Conservation (phyloP, 2,113 vertebrate genomes). For the Phylloscopus trochiloides region DNA sequence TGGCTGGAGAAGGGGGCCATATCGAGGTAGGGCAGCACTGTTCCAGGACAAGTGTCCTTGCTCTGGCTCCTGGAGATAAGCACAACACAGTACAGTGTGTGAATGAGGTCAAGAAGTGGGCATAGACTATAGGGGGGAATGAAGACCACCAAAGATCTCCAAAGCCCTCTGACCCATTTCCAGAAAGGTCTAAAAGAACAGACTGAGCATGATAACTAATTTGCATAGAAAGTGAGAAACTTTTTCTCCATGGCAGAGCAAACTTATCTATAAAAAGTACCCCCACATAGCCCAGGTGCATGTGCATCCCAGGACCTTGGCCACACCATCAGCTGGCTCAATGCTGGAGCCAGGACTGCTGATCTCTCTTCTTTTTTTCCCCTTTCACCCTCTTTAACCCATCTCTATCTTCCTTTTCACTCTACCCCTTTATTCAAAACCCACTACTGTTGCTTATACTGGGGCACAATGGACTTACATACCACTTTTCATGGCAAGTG, state of each 20-base stretch:
- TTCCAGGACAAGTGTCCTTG: accelerated
- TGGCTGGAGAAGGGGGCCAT: not conserved
- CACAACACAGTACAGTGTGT: not conserved
- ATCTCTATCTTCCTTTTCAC: not conserved
- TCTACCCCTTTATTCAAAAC: not conserved
- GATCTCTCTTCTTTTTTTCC: not conserved
- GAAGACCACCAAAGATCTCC: not conserved
- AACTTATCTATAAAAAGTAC: not conserved
- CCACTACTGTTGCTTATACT: not conserved
- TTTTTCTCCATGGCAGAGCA: not conserved
- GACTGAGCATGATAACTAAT: not conserved
- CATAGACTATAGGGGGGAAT: too few species aligned
- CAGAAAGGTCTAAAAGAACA: not conserved
- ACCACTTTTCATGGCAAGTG: not conserved
- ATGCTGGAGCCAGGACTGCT: accelerated
- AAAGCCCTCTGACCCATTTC: not conserved
- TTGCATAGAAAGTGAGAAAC: not conserved
- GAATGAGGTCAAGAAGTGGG: not conserved
- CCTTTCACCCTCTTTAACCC: not conserved
- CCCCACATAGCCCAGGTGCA: not conserved
- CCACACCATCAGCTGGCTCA: not conserved
- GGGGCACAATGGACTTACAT: not conserved
- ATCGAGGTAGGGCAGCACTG: not conserved
- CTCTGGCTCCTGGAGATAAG: not conserved
- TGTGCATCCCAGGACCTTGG: not conserved